Evolutionary conservation across 2,888 invertebrate genomes (phyloP).

Genomic region (Erynnis tages): DNA sequence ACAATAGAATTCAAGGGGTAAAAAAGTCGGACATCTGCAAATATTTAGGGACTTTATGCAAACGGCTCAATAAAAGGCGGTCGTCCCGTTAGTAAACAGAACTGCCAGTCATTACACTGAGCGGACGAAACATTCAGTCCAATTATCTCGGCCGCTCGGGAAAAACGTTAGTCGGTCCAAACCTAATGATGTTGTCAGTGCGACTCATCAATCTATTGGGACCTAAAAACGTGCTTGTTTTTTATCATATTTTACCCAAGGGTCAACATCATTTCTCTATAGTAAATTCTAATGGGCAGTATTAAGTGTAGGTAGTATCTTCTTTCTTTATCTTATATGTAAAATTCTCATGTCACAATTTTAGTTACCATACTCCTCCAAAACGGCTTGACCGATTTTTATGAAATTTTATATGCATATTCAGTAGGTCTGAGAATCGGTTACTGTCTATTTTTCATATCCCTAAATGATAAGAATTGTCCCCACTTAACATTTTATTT

Average conservation of each 20-base stretch:
- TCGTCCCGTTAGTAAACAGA: slow-evolving; percentile 73
- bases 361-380: too few relatives aligned
- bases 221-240: slow-evolving; percentile 40
- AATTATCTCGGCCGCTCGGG: slow-evolving; percentile 63
- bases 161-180: slow-evolving; percentile 61
- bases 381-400: too few relatives aligned
- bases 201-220: slow-evolving; percentile 71
- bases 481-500: too few relatives aligned
- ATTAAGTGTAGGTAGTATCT: too few relatives aligned
- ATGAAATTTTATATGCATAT: too few relatives aligned
- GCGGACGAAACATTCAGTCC: slow-evolving; percentile 72
- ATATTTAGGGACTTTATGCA: slow-evolving; percentile 55
- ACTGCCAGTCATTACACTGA: slow-evolving; percentile 75
- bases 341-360: too few relatives aligned
- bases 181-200: slow-evolving; percentile 75
- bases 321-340: too few relatives aligned
- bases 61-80: slow-evolving; percentile 71
- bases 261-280: too few relatives aligned
- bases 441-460: too few relatives aligned
- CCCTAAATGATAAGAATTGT: too few relatives aligned
- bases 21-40: slow-evolving; percentile 48
- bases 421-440: too few relatives aligned
- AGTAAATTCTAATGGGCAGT: too few relatives aligned
- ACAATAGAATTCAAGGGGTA: slow-evolving; percentile 43
- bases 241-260: not conserved